phyloP scores from a whole-genome alignment of 1,140 invertebrate species.

The Zaprionus taronus region DNA sequence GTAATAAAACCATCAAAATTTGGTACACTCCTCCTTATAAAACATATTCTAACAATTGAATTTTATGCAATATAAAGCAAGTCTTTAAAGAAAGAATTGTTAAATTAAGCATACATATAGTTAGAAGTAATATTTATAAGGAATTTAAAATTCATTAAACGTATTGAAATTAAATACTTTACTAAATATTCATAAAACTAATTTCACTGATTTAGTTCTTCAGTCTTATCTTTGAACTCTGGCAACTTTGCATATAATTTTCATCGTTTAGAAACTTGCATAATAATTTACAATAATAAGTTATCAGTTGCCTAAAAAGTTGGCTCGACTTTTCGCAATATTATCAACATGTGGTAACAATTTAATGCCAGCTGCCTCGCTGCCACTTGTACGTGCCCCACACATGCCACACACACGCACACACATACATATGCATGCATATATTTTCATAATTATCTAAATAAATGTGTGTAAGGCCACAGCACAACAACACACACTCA shows the following conservation, averaged over 20 bases:
- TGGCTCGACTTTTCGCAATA: constrained; percentile 28
- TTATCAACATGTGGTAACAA: constrained; percentile 32
- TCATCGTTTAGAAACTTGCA: background rate
- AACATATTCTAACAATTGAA: no score
- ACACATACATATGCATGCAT: constrained; percentile 39
- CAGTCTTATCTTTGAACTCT: background rate
- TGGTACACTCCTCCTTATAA: no score
- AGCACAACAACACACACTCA: constrained; percentile 26
- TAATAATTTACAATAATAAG: constrained; percentile 16
- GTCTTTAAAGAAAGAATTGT: no score
- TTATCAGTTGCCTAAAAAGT: constrained; percentile 37
- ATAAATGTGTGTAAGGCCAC: constrained; percentile 68
- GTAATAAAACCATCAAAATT: no score
- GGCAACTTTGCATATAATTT: background rate
- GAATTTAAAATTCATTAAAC: no score
- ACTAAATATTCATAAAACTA: background rate
- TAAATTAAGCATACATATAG: no score
- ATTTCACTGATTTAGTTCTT: background rate
- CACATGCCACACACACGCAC: constrained; percentile 37
- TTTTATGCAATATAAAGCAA: no score
- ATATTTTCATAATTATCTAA: constrained; percentile 76
- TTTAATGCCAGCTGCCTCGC: constrained; percentile 33
- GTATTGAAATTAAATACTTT: no score
- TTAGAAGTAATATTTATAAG: no score
- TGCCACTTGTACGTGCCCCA: constrained; percentile 35